A percentile compares a stretch with the other conserved stretches of the same genome.
Evolutionary conservation across 2,797 vertebrate species (phyloP).

Genomic region (Gymnopithys bicolor): DNA sequence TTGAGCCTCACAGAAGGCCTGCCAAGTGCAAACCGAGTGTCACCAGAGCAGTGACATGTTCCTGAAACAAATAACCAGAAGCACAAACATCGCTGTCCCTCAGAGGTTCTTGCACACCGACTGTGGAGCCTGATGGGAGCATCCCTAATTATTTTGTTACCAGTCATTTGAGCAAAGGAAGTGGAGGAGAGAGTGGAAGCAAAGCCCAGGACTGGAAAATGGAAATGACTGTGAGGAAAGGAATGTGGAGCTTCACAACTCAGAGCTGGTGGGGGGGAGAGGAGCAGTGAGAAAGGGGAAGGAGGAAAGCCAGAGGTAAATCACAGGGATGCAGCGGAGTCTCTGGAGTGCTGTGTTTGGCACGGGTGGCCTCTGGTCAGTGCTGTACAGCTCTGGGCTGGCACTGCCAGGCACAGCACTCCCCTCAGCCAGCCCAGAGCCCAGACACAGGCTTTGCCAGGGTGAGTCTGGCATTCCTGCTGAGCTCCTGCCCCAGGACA

Average conservation of each 20-base stretch:
- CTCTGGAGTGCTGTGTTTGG: accelerated
- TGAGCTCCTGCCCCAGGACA: neutral
- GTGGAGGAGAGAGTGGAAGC: slow-evolving; percentile 32
- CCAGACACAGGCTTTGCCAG: neutral
- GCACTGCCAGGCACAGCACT: accelerated
- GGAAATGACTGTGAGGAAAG: slow-evolving; percentile 59
- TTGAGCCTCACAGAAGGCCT: neutral
- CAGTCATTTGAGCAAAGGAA: slow-evolving; percentile 65
- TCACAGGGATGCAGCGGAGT: accelerated
- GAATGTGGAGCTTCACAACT: slow-evolving; percentile 14
- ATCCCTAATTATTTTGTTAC: neutral
- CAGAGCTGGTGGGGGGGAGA: neutral
- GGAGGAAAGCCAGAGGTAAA: neutral
- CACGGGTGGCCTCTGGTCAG: accelerated
- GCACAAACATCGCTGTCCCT: neutral
- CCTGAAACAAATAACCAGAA: neutral
- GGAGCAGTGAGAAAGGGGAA: neutral
- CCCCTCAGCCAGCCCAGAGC: neutral
- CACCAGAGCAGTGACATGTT: neutral
- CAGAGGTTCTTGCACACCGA: accelerated
- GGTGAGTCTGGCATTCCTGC: neutral
- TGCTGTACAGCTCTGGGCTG: accelerated
- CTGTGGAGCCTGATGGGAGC: neutral
- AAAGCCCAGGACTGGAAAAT: slow-evolving; percentile 30
- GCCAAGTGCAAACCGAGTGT: neutral